These are phyloP conservation scores for Typhlomys cinereus DNA, from an alignment of 2,113 vertebrate species.

Conservation along the genomic window DNA sequence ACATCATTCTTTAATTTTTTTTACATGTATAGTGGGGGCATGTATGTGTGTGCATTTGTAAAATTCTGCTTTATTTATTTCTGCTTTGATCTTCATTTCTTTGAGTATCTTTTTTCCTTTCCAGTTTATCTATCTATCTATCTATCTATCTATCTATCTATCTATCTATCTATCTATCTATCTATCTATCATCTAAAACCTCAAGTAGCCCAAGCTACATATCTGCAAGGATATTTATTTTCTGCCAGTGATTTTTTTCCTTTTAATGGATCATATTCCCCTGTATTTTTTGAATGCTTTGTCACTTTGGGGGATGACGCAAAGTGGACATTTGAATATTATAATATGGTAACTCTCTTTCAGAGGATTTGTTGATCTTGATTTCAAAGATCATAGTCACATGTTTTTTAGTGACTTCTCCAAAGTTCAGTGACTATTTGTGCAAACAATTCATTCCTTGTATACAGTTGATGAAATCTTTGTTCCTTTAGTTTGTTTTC, in stretches of 20 bases:
- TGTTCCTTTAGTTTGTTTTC: not conserved
- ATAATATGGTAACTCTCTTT: not conserved
- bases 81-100: too few species aligned
- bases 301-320: not conserved
- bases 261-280: not conserved
- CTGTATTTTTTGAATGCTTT: not conserved
- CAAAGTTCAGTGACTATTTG: not conserved
- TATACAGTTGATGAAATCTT: not conserved
- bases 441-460: not conserved
- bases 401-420: not conserved
- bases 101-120: too few species aligned
- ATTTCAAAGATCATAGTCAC: not conserved
- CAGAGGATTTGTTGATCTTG: too few species aligned
- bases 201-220: too few species aligned
- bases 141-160: too few species aligned
- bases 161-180: too few species aligned
- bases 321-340: not conserved
- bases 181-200: too few species aligned
- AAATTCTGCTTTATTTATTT: too few species aligned
- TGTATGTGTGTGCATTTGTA: too few species aligned
- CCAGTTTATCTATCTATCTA: too few species aligned
- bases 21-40: too few species aligned
- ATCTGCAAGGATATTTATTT: not conserved
- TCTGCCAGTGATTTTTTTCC: not conserved
- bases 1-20: too few species aligned